These are phyloP conservation scores for Halocaridina rubra DNA, from an alignment of 2,888 invertebrate species.

Conservation along the genomic window DNA sequence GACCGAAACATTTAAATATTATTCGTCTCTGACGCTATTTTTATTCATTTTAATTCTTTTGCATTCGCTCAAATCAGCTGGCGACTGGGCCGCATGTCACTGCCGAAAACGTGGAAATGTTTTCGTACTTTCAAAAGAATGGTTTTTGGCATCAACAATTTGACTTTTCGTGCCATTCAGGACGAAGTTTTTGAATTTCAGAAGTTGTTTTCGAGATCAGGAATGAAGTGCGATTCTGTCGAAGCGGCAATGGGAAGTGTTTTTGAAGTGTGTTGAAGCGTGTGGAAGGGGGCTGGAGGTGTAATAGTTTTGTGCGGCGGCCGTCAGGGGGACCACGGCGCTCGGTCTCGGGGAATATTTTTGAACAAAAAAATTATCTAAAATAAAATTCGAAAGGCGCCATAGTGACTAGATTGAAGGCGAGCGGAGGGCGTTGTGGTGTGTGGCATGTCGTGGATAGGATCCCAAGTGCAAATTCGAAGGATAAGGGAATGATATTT, in stretches of 20 bases:
- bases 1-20: not conserved
- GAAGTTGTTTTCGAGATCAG: too few species aligned
- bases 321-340: slow-evolving; percentile 62
- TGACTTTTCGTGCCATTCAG: too few species aligned
- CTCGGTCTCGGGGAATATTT: slow-evolving; percentile 63
- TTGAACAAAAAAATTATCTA: slow-evolving; percentile 64
- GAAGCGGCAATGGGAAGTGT: too few species aligned
- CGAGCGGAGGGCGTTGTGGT: slow-evolving; percentile 53
- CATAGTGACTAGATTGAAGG: slow-evolving; percentile 62
- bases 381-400: slow-evolving; percentile 64
- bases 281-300: slow-evolving; percentile 33
- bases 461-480: not conserved
- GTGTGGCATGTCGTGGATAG: slow-evolving; percentile 29
- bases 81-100: slow-evolving; percentile 59
- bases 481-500: slow-evolving; percentile 15
- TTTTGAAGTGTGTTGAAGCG: too few species aligned
- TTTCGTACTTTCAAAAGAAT: slow-evolving; percentile 33
- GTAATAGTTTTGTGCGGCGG: slow-evolving; percentile 40
- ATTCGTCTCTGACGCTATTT: slow-evolving; percentile 15
- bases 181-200: too few species aligned
- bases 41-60: slow-evolving; percentile 39
- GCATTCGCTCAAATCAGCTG: slow-evolving; percentile 57
- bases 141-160: too few species aligned
- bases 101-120: slow-evolving; percentile 41
- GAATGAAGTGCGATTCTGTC: too few species aligned